Base-by-base conservation (phyloP, 2,888 invertebrate species). In the Ophion costatus region DNA sequence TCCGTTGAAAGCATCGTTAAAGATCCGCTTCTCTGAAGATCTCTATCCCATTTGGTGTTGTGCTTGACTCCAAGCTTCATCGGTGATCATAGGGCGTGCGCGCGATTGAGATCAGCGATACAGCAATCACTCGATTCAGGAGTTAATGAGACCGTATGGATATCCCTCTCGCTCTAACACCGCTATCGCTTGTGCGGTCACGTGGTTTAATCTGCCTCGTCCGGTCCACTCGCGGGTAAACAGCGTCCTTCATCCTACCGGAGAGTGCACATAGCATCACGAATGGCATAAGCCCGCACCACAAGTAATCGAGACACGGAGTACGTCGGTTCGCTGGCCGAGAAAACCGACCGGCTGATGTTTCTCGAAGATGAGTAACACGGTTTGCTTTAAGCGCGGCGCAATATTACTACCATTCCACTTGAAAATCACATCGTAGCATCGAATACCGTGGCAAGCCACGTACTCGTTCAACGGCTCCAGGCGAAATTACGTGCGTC, bases 171-270 rank as follows among this genome's bases (percentile, higher is more conserved):
- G 71, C 67, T 84, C 80, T 82, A 57, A 61, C 66, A 14, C 59
- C 24, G 64, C 78, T 84, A 84, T 84, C 84, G 79, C 79, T 84
- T 78, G 82, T 82, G 71, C 61, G 85, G 85, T 85, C 79, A 82
- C 73, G 85, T 85, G 85, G 80, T 85, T 85, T 85, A 85, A 85
- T 85, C 85, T 82, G 71, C 82, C 73, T 80, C 85, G 76, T 85
- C 85, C 85, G 85, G 85, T 82, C 85, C 71, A 73, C 66, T 80
- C 82, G 59, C 82, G 84, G 80, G 82, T 82, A 85, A 85, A 85
- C 82, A 82, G 75, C 82, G 82, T 85, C 79, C 85, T 85, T 82
- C 80, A 76, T 76, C 73, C 82, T 79, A 75, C 71, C 79, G 71
- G 59, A 66, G 73, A 14, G 38, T 29, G 59, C 71, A 67, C 74